A percentile compares a stretch with the other conserved stretches of the same genome.
These are phyloP conservation scores for Stenurella melanura DNA, from an alignment of 2,888 invertebrate genomes.

Conservation along the genomic window DNA sequence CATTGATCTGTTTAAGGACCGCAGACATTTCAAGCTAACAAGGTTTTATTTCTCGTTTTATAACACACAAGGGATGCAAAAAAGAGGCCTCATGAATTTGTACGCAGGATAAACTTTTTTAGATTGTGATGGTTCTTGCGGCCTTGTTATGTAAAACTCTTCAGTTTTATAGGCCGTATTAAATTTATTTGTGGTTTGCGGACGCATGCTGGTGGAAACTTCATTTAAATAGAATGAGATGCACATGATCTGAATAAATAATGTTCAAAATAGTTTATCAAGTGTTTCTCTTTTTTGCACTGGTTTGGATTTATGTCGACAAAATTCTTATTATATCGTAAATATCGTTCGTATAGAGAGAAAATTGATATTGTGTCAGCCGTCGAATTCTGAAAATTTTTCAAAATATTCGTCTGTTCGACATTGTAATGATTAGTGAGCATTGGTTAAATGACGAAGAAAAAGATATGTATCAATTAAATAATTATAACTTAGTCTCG, in stretches of 20 bases:
- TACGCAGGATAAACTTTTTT: constrained; percentile 16
- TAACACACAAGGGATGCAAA: constrained; percentile 41
- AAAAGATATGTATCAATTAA: too few species aligned
- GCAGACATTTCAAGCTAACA: constrained; percentile 44
- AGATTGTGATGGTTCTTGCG: background rate
- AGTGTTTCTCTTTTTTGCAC: too few species aligned
- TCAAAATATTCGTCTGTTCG: too few species aligned
- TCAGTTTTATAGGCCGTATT: constrained; percentile 9
- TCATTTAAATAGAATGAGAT: constrained; percentile 5
- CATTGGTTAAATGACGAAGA: too few species aligned
- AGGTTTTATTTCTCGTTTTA: constrained; percentile 47
- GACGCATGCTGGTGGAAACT: background rate
- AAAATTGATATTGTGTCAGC: too few species aligned
- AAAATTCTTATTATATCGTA: too few species aligned
- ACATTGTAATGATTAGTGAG: too few species aligned
- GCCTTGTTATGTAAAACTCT: constrained; percentile 17
- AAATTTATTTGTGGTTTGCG: background rate
- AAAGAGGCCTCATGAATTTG: constrained; percentile 19
- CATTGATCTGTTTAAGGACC: constrained; percentile 45
- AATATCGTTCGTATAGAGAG: too few species aligned
- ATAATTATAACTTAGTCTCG: too few species aligned
- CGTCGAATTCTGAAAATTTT: too few species aligned
- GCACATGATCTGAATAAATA: background rate
- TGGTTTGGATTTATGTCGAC: too few species aligned
- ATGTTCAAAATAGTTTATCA: too few species aligned